Evolutionary conservation across 2,113 vertebrate genomes (phyloP).

Genomic region (Strix uralensis): DNA sequence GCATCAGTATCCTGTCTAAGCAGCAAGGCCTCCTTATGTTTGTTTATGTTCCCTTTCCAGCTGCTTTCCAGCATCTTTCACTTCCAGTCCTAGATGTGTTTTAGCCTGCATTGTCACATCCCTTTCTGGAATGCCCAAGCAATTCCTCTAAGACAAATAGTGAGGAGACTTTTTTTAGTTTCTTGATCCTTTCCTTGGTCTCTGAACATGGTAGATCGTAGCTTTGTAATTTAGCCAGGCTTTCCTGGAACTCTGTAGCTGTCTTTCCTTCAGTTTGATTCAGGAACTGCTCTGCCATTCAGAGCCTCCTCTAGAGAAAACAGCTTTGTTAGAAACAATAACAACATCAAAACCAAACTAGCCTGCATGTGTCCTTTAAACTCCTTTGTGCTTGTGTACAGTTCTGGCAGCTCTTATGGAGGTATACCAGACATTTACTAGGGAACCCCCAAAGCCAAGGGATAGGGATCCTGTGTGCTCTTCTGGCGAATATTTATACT

Average conservation of each 20-base stretch:
- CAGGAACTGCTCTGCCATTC: not conserved
- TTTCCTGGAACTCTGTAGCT: not conserved
- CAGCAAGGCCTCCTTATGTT: not conserved
- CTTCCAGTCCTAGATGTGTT: not conserved
- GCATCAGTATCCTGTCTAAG: not conserved
- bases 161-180: not conserved
- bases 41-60: not conserved
- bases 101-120: not conserved
- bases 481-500: not conserved
- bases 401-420: not conserved
- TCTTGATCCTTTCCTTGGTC: not conserved
- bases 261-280: not conserved
- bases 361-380: not conserved
- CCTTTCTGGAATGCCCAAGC: not conserved
- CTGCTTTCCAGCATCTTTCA: not conserved
- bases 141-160: not conserved
- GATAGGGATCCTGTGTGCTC: not conserved
- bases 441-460: not conserved
- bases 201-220: not conserved
- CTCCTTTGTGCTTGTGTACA: not conserved
- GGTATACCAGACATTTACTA: not conserved
- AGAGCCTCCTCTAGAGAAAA: not conserved
- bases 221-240: not conserved
- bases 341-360: not conserved
- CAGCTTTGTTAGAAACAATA: not conserved